Percentiles rank a stretch among this genome's conserved stretches.
phyloP scores from a whole-genome alignment of 2,113 vertebrate species.

The Dasyurus viverrinus region DNA sequence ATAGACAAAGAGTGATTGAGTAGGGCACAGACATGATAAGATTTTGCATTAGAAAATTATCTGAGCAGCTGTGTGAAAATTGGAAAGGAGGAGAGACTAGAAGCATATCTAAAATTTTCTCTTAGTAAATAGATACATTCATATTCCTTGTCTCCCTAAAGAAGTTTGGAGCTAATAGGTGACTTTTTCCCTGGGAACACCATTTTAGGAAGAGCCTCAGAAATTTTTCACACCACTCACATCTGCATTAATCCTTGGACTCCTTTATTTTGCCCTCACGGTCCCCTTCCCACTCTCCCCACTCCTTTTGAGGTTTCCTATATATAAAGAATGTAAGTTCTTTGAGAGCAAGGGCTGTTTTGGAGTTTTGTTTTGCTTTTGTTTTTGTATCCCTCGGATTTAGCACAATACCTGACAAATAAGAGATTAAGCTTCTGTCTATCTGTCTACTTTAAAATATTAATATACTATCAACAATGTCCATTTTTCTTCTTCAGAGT shows the following conservation, averaged over 20 bases:
- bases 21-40: neutral
- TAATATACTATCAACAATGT: neutral
- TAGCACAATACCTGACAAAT: neutral
- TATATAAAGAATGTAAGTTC: neutral
- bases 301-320: neutral
- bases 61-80: neutral
- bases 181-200: neutral
- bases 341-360: neutral
- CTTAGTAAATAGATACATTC: neutral
- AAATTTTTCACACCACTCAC: neutral
- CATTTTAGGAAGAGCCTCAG: neutral
- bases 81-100: neutral
- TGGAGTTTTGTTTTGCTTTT: neutral
- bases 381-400: neutral
- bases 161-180: neutral
- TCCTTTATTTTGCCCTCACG: neutral
- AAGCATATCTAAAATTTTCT: neutral
- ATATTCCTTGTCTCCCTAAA: neutral
- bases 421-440: neutral
- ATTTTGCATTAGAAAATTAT: neutral
- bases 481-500: neutral
- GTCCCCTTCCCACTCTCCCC: neutral
- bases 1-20: neutral
- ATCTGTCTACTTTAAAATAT: neutral
- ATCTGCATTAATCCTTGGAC: neutral